Conservation (phyloP, 2,797 vertebrate species). For the Lagocephalus sceleratus region DNA sequence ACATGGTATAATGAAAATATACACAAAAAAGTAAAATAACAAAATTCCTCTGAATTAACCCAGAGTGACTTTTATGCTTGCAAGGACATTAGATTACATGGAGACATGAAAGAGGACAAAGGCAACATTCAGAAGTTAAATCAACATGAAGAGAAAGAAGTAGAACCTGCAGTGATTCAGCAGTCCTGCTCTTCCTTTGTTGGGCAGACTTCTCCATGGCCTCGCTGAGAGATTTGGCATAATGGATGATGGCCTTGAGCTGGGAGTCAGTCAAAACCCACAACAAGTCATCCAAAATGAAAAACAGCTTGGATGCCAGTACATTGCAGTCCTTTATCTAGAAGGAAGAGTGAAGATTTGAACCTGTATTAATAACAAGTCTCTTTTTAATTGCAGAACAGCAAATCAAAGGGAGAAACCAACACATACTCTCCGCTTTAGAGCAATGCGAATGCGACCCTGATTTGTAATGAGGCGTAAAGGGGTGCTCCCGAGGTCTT, state of each 20-base stretch:
- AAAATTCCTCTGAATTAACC: no score
- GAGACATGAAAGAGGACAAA: no score
- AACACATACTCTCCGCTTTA: slow-evolving; percentile 88
- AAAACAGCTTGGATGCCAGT: slow-evolving; percentile 92
- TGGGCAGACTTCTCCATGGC: slow-evolving; percentile 94
- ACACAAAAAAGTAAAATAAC: no score
- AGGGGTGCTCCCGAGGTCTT: slow-evolving; percentile 89
- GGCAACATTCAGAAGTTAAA: background rate
- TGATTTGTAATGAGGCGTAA: slow-evolving; percentile 98
- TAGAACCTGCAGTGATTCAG: slow-evolving; percentile 86
- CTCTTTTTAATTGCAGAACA: background rate
- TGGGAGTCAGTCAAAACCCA: slow-evolving; percentile 99
- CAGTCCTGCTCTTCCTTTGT: slow-evolving; percentile 91
- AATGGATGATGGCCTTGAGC: slow-evolving; percentile 96
- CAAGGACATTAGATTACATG: no score
- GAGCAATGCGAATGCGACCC: slow-evolving; percentile 91
- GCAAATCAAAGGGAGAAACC: background rate
- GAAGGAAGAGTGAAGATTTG: slow-evolving; percentile 13
- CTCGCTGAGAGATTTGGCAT: slow-evolving; percentile 93
- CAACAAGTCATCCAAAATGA: slow-evolving; percentile 94
- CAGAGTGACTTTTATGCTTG: no score
- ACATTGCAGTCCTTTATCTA: slow-evolving; percentile 98
- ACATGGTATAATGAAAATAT: background rate
- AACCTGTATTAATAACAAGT: background rate
- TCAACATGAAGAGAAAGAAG: background rate